Evolutionary conservation across 2,113 vertebrate genomes (phyloP).

Genomic region (Lanius collurio): DNA sequence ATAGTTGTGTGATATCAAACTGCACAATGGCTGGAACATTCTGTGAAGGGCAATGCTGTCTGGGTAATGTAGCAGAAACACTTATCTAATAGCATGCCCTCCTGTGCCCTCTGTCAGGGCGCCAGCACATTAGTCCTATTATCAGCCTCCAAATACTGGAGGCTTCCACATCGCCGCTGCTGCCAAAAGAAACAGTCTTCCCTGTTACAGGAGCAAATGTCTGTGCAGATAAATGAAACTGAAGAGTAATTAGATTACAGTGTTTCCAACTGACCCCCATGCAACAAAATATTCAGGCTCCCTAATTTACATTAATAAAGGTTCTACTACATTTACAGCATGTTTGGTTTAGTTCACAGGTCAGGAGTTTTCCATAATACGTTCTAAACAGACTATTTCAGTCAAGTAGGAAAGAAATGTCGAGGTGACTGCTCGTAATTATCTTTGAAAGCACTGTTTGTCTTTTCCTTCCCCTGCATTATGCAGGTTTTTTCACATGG

Average conservation of each 20-base stretch:
- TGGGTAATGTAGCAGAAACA: slow-evolving; percentile 69
- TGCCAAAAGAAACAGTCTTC: slow-evolving; percentile 45
- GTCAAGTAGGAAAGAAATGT: background rate
- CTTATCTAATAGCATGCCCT: slow-evolving; percentile 54
- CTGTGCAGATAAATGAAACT: slow-evolving; percentile 21
- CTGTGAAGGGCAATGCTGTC: slow-evolving; percentile 67
- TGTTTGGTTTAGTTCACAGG: background rate
- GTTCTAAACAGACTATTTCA: slow-evolving; percentile 16
- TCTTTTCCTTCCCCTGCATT: background rate
- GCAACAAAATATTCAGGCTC: background rate
- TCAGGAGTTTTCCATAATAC: background rate
- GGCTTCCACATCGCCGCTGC: background rate
- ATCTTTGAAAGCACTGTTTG: slow-evolving; percentile 12
- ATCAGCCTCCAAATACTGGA: slow-evolving; percentile 28
- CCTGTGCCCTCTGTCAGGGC: slow-evolving; percentile 49
- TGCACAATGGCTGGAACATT: slow-evolving; percentile 59
- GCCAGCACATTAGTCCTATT: slow-evolving; percentile 48
- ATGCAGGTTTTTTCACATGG: background rate
- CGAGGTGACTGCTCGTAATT: background rate
- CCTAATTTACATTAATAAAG: slow-evolving; percentile 17
- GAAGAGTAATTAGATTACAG: slow-evolving; percentile 48
- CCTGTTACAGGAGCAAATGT: slow-evolving; percentile 45
- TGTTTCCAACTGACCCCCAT: background rate
- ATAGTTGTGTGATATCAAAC: slow-evolving; percentile 39
- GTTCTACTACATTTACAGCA: background rate